A percentile compares a stretch with the other conserved stretches of the same genome.
Conservation (phyloP, 2,888 invertebrate species). For the Catocala nupta region DNA sequence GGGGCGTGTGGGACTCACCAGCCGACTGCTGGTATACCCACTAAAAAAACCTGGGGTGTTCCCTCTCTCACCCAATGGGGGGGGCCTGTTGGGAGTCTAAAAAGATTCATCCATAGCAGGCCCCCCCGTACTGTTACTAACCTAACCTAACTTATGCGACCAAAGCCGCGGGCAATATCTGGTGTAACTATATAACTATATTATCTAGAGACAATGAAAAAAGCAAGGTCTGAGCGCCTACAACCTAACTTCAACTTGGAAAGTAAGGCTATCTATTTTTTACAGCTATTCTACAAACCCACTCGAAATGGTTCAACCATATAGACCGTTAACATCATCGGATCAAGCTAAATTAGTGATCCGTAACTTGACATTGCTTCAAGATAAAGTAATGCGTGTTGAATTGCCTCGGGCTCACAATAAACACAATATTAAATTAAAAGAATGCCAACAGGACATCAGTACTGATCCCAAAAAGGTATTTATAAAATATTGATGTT, state of each 20-base stretch:
- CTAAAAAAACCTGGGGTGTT: no score
- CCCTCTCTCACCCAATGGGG: no score
- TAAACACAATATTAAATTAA: constrained; percentile 51
- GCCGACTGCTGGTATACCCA: no score
- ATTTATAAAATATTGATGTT: background rate
- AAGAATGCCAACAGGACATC: constrained; percentile 65
- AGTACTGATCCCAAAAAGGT: constrained; percentile 71
- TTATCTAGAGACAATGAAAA: no score
- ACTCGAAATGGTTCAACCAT: constrained; percentile 68
- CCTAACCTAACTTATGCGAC: no score
- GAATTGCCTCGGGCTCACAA: constrained; percentile 54
- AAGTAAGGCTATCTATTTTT: constrained; percentile 15
- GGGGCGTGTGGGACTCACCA: no score
- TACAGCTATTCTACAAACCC: constrained; percentile 87
- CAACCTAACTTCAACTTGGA: background rate
- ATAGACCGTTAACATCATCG: constrained; percentile 32
- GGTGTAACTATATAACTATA: no score
- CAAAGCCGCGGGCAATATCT: no score
- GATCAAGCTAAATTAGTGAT: constrained; percentile 48
- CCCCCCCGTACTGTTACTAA: no score
- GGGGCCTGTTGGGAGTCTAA: no score
- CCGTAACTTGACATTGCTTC: constrained; percentile 46
- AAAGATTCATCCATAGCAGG: no score
- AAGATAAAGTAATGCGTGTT: constrained; percentile 45
- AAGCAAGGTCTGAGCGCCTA: no score